phyloP scores from a whole-genome alignment of 1,140 invertebrate species.

The Paraescarpia echinospica region DNA sequence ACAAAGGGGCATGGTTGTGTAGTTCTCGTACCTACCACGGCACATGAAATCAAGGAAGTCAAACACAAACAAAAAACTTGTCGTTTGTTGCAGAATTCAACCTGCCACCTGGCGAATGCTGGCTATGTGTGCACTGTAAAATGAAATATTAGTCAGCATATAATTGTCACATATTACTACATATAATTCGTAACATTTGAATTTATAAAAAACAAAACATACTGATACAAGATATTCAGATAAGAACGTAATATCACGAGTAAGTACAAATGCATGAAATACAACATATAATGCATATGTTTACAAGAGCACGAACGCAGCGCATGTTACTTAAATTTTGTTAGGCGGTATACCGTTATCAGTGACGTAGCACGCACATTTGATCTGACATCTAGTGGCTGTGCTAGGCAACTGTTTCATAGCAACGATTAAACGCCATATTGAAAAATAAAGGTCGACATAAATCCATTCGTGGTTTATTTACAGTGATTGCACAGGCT shows the following conservation, averaged over 20 bases:
- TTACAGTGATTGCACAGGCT: not conserved
- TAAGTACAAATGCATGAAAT: not conserved
- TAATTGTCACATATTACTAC: not conserved
- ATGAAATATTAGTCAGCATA: not conserved
- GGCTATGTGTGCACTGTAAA: not conserved
- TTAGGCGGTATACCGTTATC: not conserved
- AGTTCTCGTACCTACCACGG: not conserved
- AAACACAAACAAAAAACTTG: not conserved
- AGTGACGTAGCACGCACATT: not conserved
- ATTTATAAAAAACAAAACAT: not conserved
- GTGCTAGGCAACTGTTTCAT: constrained; percentile 4
- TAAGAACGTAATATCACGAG: not conserved
- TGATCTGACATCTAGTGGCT: not conserved
- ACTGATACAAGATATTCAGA: not conserved
- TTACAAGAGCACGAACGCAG: not conserved
- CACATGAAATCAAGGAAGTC: not conserved
- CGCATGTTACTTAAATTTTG: not conserved
- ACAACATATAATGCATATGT: not conserved
- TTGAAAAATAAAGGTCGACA: not conserved
- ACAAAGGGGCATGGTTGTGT: not conserved
- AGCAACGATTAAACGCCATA: not conserved
- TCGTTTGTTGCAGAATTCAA: not conserved
- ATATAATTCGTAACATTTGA: not conserved
- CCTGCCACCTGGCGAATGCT: not conserved
- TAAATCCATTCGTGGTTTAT: not conserved